Conservation (phyloP, 2,113 vertebrate genomes). For the Perca flavescens region DNA sequence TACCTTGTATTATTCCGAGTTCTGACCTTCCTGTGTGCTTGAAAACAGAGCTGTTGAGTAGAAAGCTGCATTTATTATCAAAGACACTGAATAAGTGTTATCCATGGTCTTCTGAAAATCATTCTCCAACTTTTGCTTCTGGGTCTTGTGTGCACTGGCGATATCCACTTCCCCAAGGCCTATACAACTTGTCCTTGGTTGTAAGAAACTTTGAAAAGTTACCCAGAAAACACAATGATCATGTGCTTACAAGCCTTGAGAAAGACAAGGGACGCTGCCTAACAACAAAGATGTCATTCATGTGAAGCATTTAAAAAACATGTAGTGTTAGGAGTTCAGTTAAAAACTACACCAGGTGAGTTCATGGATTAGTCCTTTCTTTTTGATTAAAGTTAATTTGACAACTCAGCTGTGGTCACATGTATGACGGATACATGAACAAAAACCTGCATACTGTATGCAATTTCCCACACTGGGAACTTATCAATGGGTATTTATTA, state of each 20-base stretch:
- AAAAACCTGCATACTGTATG: neutral
- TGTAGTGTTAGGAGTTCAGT: constrained; percentile 10
- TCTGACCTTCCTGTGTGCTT: constrained; percentile 4
- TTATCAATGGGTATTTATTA: neutral
- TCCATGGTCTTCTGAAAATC: constrained; percentile 63
- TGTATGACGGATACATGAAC: neutral
- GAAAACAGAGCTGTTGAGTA: constrained; percentile 42
- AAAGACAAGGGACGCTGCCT: constrained; percentile 31
- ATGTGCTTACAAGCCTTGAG: constrained; percentile 52
- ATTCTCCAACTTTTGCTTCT: constrained; percentile 42
- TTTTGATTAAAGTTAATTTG: constrained; percentile 17
- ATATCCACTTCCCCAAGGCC: constrained; percentile 57
- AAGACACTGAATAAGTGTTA: constrained; percentile 59
- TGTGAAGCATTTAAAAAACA: neutral
- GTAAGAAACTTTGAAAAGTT: constrained; percentile 58
- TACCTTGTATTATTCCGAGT: neutral
- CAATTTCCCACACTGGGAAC: neutral
- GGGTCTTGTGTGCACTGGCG: constrained; percentile 61
- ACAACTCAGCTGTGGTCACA: constrained; percentile 10
- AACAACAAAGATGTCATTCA: constrained; percentile 32
- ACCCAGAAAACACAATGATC: constrained; percentile 41
- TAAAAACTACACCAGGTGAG: neutral
- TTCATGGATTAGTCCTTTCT: constrained; percentile 17
- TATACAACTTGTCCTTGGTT: constrained; percentile 73
- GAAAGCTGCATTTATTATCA: constrained; percentile 66